Evolutionary conservation across 1,140 invertebrate genomes (phyloP), one percentile per base, ranked within the genome.

Genomic region (Drosophila chauvacae): DNA sequence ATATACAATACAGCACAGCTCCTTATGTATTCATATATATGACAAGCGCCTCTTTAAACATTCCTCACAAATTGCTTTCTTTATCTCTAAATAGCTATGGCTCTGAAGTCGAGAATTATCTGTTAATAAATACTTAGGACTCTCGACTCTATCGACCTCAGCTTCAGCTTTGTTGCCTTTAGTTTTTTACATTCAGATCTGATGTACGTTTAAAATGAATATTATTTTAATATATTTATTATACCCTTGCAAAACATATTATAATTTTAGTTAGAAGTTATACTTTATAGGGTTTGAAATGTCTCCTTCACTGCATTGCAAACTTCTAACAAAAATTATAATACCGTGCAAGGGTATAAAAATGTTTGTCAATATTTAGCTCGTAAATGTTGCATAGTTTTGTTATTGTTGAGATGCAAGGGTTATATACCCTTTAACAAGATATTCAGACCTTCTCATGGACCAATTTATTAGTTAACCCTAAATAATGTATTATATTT

Each of bases 31-130:
- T 9, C 4, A 26, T 28, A 26, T 13, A 50, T 13, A 53, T 16
- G 14, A 55, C 4, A 13, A 55, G 51, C 33, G 51, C 14, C 51
- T 55, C 33, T 55, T 37, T 37, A 3, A 37, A 37, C 14, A 37
- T 37, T 16, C 18, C 51, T 55, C 51, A 37, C 33, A 37, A 55
- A 37, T 55, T 16, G 51, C 33, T 55, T 37, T 55, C 51, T 55
- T 37, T 37, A 55, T 55, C 51, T 37, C 33, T 35, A 16, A 37
- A 20, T 53, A 35, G 30, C 30, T 14, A 20, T 20, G 18, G 50
- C 18, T 53, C 33, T 35, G 13, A 37, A 55, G 51, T 55, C 30
- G 33, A 53, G 50, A 35, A 53, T 30, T 53, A 35, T 53, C n/a
- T 53, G 6, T 33, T 6, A 53, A 53, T 33, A 53, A 33, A 33